Percentiles rank a stretch among this genome's conserved stretches.
phyloP scores from a whole-genome alignment of 1,140 invertebrate species.

The Campoletis sonorensis region DNA sequence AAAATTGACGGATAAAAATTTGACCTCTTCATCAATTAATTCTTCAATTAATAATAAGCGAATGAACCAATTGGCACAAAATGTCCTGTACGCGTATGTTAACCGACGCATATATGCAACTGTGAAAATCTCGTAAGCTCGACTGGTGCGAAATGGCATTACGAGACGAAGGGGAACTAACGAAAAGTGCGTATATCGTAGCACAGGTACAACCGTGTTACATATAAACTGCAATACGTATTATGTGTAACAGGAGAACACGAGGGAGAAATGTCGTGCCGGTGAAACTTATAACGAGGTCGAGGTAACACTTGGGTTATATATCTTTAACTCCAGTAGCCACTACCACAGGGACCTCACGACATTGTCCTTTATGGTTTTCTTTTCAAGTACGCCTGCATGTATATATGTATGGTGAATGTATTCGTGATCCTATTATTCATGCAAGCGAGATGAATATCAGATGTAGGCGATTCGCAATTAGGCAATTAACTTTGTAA shows the following conservation, averaged over 20 bases:
- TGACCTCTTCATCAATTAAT: too few relatives aligned
- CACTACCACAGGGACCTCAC: neutral
- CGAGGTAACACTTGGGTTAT: slow-evolving; percentile 15
- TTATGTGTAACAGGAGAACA: slow-evolving; percentile 24
- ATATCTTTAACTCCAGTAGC: neutral
- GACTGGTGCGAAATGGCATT: slow-evolving; percentile 1
- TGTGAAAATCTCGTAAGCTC: slow-evolving; percentile 15
- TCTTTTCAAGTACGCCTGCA: slow-evolving; percentile 18
- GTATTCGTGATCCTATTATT: neutral
- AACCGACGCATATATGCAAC: neutral
- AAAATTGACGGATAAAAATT: too few relatives aligned
- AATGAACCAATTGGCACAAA: neutral
- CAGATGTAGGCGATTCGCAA: neutral
- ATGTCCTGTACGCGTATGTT: neutral
- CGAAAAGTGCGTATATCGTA: neutral
- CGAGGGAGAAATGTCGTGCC: slow-evolving; percentile 6
- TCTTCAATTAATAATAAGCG: too few relatives aligned
- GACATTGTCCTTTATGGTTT: slow-evolving; percentile 31
- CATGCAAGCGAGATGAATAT: neutral
- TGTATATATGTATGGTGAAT: neutral
- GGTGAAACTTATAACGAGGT: slow-evolving; percentile 24
- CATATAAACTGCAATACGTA: neutral
- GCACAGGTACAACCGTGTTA: neutral
- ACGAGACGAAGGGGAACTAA: neutral
- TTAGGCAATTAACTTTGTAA: neutral